These are phyloP conservation scores for Camponotus pennsylvanicus DNA, from an alignment of 1,140 invertebrate species.

Conservation along the genomic window DNA sequence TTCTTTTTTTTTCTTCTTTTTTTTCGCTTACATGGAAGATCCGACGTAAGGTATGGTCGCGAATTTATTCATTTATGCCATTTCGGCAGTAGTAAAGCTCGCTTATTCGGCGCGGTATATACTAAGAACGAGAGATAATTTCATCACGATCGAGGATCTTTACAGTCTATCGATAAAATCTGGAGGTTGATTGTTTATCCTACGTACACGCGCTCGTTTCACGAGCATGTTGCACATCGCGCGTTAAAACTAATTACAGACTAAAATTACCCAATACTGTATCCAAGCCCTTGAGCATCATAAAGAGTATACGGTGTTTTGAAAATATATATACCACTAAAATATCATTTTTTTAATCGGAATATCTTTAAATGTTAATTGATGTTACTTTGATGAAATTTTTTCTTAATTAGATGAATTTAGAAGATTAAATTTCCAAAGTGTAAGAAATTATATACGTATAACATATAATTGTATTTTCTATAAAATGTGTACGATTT, in stretches of 20 bases:
- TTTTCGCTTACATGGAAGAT: constrained; percentile 38
- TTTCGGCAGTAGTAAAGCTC: constrained; percentile 41
- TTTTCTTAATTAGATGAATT: neutral
- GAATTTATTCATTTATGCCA: constrained; percentile 17
- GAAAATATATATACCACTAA: constrained; percentile 30
- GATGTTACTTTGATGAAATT: neutral
- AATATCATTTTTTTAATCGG: neutral
- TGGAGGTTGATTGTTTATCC: constrained; percentile 40
- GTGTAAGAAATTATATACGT: neutral
- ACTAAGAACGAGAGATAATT: constrained; percentile 67
- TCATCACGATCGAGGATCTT: constrained; percentile 58
- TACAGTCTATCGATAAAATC: constrained; percentile 54
- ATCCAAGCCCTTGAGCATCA: constrained; percentile 77
- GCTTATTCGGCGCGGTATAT: constrained; percentile 64
- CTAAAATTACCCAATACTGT: constrained; percentile 62
- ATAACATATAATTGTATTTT: neutral
- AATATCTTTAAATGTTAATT: constrained; percentile 5
- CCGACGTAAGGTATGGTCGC: constrained; percentile 31
- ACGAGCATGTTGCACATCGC: constrained; percentile 65
- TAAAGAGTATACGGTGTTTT: constrained; percentile 56
- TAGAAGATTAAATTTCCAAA: neutral
- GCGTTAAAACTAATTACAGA: constrained; percentile 66
- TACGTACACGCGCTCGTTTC: constrained; percentile 69
- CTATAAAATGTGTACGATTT: neutral
- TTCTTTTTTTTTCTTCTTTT: neutral